Base-by-base conservation (phyloP, 2,797 vertebrate species). In the Cynodonichthys magdalenae region DNA sequence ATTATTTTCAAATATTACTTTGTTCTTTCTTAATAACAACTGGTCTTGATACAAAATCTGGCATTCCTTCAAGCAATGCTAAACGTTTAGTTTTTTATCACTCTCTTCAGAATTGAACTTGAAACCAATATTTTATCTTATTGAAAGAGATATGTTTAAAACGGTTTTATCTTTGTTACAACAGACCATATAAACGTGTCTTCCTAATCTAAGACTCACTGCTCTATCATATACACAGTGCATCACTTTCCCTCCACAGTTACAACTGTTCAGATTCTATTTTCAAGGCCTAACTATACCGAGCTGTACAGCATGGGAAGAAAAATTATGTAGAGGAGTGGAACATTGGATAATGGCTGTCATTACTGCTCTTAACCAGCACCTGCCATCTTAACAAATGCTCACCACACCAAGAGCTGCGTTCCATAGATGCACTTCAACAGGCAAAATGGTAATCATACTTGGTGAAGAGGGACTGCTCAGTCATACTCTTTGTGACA, bases 341-440 rank as follows among this genome's bases (percentile, higher is more conserved):
- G 82, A 82, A 83, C 69, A 77, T 49, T 61, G 61, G 63, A 66
- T 85, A 77, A 87, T 82, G 71, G 73, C 75, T 73, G 80, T 79
- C 55, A 84, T 86, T 82, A 82, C 64, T 73, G 77, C 79, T 74
- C 71, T 85, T 74, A 84, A 79, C 64, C 68, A 74, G 63, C 84
- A 85, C 59, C 80, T 86, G 86, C 67, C 69, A 75, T 77, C 72
- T 77, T 69, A 70, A 71, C 74, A 75, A 70, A 81, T 75, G 72
- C 74, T 84, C 50, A 59, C 28, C 46, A 71, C 66, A 62, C 46
- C 29, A 53, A 77, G 66, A 70, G 79, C 49, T 52, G 42, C 51
- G 15, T 65, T 70, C 53, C 45, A 75, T 50, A 72, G 59, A 66
- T 54, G 50, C 71, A 83, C 77, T 85, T 82, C 76, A 77, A 31